These are phyloP conservation scores for Pipa parva DNA, from an alignment of 2,113 vertebrate species.

Conservation along the genomic window DNA sequence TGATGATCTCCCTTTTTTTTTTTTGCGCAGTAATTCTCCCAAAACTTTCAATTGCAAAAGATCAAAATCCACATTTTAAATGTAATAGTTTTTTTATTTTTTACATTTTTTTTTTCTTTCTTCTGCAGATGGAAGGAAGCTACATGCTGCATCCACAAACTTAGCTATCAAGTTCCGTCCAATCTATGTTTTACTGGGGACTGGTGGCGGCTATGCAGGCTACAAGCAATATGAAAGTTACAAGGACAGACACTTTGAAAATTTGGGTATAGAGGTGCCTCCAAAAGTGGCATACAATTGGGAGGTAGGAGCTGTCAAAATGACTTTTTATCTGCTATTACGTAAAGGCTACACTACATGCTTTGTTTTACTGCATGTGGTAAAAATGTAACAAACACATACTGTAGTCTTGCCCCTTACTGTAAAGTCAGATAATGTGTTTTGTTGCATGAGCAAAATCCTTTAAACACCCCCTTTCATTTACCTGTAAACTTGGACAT, in stretches of 20 bases:
- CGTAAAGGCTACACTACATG: no score
- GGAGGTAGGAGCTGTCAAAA: conserved; percentile 67
- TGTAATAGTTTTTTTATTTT: neutral
- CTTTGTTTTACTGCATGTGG: no score
- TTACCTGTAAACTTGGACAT: no score
- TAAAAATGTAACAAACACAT: no score
- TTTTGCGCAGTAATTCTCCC: no score
- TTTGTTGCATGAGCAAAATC: no score
- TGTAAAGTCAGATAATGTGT: no score
- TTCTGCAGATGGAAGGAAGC: conserved; percentile 60
- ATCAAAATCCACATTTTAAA: no score
- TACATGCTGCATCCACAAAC: conserved; percentile 60
- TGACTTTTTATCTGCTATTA: neutral
- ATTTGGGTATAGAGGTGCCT: conserved; percentile 65
- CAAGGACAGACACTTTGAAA: conserved; percentile 62
- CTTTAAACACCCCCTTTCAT: no score
- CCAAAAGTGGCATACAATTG: conserved; percentile 67
- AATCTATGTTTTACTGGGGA: conserved; percentile 66
- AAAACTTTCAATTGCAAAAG: no score
- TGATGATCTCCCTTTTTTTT: no score
- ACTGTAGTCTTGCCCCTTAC: no score
- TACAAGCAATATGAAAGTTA: conserved; percentile 76
- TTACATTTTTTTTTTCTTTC: conserved; percentile 5
- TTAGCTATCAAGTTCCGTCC: conserved; percentile 64
- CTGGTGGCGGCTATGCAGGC: conserved; percentile 70